These are phyloP conservation scores for Anguilla megastoma DNA, from an alignment of 2,797 vertebrate genomes.

Conservation along the genomic window DNA sequence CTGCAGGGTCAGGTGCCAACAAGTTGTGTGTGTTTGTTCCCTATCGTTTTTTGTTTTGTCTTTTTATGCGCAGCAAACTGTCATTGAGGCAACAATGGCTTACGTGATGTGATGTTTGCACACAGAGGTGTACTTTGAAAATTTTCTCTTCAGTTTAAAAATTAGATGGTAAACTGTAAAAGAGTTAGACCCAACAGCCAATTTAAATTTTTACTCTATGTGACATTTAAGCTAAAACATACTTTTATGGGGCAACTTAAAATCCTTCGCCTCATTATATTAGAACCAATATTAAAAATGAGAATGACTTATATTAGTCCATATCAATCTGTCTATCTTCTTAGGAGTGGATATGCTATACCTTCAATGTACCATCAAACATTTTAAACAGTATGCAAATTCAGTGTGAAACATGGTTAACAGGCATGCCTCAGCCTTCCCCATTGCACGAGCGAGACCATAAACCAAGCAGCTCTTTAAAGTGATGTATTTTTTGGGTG, in stretches of 20 bases:
- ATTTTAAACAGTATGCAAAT: neutral
- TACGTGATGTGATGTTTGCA: neutral
- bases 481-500: slow-evolving; percentile 3
- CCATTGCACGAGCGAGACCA: neutral
- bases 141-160: neutral
- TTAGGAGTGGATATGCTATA: neutral
- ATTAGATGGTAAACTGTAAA: neutral
- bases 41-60: slow-evolving; percentile 32
- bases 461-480: neutral
- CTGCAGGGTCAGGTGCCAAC: slow-evolving; percentile 29
- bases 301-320: neutral
- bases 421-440: neutral
- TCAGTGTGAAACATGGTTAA: neutral
- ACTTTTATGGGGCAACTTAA: neutral
- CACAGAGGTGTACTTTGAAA: neutral
- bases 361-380: neutral
- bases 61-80: neutral
- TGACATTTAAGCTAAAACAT: neutral
- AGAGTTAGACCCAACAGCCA: neutral
- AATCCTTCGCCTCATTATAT: neutral
- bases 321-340: neutral
- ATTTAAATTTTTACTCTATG: neutral
- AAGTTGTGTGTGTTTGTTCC: slow-evolving; percentile 33
- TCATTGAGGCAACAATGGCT: neutral
- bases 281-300: neutral